phyloP scores from a whole-genome alignment of 2,888 invertebrate species.

The Drosophila neotestacea region DNA sequence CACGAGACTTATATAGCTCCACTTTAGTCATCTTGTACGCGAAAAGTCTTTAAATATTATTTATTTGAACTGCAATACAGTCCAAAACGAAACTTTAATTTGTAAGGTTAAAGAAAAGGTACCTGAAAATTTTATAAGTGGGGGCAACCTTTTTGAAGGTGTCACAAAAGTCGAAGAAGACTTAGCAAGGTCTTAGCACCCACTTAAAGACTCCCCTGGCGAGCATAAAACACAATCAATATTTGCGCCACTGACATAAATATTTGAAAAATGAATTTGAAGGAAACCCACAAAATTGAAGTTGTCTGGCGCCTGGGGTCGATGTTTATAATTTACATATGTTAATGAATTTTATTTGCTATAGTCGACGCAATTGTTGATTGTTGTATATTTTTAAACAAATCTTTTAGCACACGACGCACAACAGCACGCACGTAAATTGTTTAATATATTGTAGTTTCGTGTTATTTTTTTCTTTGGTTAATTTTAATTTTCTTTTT shows the following conservation, averaged over 20 bases:
- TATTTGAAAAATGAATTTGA: conserved; percentile 40
- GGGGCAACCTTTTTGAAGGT: conserved; percentile 19
- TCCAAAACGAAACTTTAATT: conserved; percentile 22
- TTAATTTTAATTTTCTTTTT: conserved; percentile 18
- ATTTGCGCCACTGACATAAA: conserved; percentile 69
- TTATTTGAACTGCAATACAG: conserved; percentile 18
- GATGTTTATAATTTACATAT: conserved; percentile 68
- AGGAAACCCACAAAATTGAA: conserved; percentile 38
- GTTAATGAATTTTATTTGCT: conserved; percentile 57
- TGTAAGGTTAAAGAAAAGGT: neutral
- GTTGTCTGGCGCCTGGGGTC: conserved; percentile 24
- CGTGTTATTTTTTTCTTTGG: conserved; percentile 19
- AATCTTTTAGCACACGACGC: conserved; percentile 44
- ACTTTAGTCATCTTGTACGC: conserved; percentile 84
- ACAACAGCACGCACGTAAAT: conserved; percentile 47
- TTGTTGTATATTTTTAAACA: conserved; percentile 47
- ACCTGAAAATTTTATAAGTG: neutral
- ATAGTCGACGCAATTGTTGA: conserved; percentile 53
- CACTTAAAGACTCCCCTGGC: conserved; percentile 30
- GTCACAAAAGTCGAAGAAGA: conserved; percentile 19
- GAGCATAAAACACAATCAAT: conserved; percentile 66
- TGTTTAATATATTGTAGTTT: conserved; percentile 22
- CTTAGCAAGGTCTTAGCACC: conserved; percentile 33
- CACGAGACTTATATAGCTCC: conserved; percentile 84
- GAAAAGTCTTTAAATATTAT: neutral